Base-by-base conservation (phyloP, 37 sponge, comb jelly and placozoan genomes). In the Halichondria panicea region DNA sequence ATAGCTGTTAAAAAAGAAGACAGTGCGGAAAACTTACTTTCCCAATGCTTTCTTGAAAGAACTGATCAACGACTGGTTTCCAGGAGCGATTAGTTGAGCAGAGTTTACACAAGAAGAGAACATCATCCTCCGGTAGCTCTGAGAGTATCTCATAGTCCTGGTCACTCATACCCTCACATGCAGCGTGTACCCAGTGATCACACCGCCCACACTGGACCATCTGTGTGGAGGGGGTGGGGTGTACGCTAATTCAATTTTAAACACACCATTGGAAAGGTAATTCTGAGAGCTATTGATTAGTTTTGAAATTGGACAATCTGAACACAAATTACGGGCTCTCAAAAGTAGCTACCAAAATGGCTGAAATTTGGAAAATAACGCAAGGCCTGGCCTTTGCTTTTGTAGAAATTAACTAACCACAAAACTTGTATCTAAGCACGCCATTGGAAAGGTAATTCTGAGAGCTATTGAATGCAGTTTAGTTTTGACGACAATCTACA, bases 191-290 rank as follows among this genome's bases (percentile, higher is more conserved):
- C 97, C 97, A 96, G 44, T 84, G 81, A 9, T 87, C 84, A 73
- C 97, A 96, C 31, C 53, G 67, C 1, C 75, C 74, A 67, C 97
- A 96, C 79, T 88, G 84, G 0, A 96, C 91, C 97, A 96, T 96
- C 90, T 88, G 81, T 21, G 61, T 5, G 42, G 56, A 35, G 37
- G 27, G 32, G 59, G 2, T 2, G 42, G 39, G 3, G 43, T 63
- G 18, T 41, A 13, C 12, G 13, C 11, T n/a, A 70, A 6, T 43
- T 7, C 46, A 70, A 24, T 48, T 18, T 15, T 48, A 48, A 48
- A 48, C 52, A 48, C 52, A 48, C 52, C 11, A 18, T 48, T 15
- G 15, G 52, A 18, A 48, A 18, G 13, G 15, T 48, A 11, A 48
- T 15, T 18, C 52, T 48, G 36, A 59, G 7, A 59, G 28, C 22